Evolutionary conservation across 2,888 invertebrate genomes (phyloP).

Genomic region (Dolichomitus sp.): DNA sequence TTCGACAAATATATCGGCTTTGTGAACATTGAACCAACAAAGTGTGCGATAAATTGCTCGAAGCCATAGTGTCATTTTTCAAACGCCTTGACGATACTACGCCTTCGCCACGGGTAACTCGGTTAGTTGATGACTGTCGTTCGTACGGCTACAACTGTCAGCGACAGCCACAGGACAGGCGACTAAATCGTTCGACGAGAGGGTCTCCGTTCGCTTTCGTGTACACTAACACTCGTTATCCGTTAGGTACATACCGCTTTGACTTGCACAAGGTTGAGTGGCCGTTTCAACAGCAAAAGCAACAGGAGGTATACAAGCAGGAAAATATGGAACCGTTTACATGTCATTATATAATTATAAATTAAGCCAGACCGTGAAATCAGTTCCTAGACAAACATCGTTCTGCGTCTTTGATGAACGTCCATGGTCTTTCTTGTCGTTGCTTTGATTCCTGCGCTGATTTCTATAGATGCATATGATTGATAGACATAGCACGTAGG

Average conservation of each 20-base stretch:
- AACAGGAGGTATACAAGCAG: not conserved
- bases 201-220: slow-evolving; percentile 27
- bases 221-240: slow-evolving; percentile 23
- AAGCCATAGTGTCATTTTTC: slow-evolving; percentile 4
- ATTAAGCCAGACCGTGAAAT: slow-evolving; percentile 57
- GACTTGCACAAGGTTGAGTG: slow-evolving; percentile 51
- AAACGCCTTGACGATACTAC: not conserved
- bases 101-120: slow-evolving; percentile 45
- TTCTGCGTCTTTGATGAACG: slow-evolving; percentile 39
- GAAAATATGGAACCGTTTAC: slow-evolving; percentile 54
- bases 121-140: slow-evolving; percentile 55
- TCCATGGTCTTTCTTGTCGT: slow-evolving; percentile 20
- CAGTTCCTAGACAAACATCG: slow-evolving; percentile 54
- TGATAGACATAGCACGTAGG: slow-evolving; percentile 37
- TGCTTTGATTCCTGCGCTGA: slow-evolving; percentile 14
- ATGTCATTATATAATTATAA: slow-evolving; percentile 59
- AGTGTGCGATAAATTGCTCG: not conserved
- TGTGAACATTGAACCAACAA: not conserved
- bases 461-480: slow-evolving; percentile 55
- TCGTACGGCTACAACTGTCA: slow-evolving; percentile 54
- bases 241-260: not conserved
- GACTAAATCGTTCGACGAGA: slow-evolving; percentile 43
- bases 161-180: slow-evolving; percentile 30
- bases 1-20: not conserved
- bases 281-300: slow-evolving; percentile 17